phyloP scores from a whole-genome alignment of 1,140 invertebrate genomes.

The Trichoplusia ni region DNA sequence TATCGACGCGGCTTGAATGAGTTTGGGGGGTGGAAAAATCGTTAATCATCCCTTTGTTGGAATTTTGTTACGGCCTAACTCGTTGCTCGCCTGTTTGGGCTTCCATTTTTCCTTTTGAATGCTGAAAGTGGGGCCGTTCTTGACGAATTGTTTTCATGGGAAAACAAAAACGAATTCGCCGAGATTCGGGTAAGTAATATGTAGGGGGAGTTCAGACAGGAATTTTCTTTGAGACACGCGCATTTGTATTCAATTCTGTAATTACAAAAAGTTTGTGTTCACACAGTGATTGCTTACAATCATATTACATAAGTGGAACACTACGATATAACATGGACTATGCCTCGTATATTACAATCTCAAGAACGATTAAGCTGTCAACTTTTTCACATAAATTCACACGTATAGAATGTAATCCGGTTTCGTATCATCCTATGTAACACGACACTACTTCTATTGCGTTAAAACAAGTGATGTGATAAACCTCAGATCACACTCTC shows the following conservation, averaged over 20 bases:
- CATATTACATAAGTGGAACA: not conserved
- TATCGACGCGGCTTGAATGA: conserved; percentile 79
- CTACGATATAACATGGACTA: too few species aligned
- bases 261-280: not conserved
- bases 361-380: conserved; percentile 18
- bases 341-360: too few species aligned
- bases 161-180: conserved; percentile 50
- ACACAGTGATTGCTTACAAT: not conserved
- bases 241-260: conserved; percentile 9
- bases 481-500: conserved; percentile 30
- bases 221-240: conserved; percentile 6
- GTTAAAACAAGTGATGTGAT: conserved; percentile 20
- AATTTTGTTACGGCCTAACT: conserved; percentile 80
- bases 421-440: conserved; percentile 28
- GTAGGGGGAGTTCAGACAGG: conserved; percentile 25
- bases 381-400: conserved; percentile 22
- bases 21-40: conserved; percentile 74
- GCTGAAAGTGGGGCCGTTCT: conserved; percentile 67
- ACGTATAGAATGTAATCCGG: conserved; percentile 23
- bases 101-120: conserved; percentile 74
- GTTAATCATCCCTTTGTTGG: conserved; percentile 81
- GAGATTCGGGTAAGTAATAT: conserved; percentile 29
- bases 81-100: conserved; percentile 78
- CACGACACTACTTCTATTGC: conserved; percentile 17
- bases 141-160: conserved; percentile 77